Conservation (phyloP, 2,888 invertebrate genomes). For the Argynnis bischoffii region DNA sequence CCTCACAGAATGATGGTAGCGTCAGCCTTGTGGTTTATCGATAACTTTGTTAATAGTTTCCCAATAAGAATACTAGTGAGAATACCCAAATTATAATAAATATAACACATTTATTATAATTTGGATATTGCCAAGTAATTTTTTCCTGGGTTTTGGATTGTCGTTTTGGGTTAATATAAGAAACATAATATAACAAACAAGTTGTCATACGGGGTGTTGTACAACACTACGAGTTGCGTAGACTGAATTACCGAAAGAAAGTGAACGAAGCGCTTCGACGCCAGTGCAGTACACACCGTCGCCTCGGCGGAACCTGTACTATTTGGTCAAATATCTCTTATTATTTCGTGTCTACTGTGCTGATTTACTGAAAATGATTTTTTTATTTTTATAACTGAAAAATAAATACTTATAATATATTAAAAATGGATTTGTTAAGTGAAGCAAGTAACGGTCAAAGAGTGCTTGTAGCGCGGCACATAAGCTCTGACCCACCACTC, state of each 20-base stretch:
- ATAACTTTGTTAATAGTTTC: not conserved
- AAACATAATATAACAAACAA: not conserved
- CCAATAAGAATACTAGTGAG: no score
- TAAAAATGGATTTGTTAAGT: conserved; percentile 62
- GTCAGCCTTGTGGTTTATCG: conserved; percentile 38
- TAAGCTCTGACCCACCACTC: conserved; percentile 58
- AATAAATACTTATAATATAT: not conserved
- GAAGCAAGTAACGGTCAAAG: conserved; percentile 56
- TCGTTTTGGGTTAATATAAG: no score
- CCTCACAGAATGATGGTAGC: conserved; percentile 47
- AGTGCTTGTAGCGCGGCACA: conserved; percentile 60
- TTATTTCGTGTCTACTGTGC: conserved; percentile 19
- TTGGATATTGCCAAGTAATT: no score
- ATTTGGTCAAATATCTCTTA: conserved; percentile 11
- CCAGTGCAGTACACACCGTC: conserved; percentile 40
- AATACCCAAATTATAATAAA: no score
- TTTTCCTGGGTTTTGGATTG: no score
- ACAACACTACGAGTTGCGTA: conserved; percentile 63
- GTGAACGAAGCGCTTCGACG: conserved; percentile 64
- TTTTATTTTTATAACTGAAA: conserved; percentile 21
- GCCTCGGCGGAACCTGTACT: conserved; percentile 32
- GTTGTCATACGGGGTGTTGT: conserved; percentile 37
- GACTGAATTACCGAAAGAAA: conserved; percentile 76
- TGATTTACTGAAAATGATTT: conserved; percentile 21
- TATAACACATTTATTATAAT: no score